Conservation (phyloP, 2,888 invertebrate genomes). For the Myopa tessellatipennis region DNA sequence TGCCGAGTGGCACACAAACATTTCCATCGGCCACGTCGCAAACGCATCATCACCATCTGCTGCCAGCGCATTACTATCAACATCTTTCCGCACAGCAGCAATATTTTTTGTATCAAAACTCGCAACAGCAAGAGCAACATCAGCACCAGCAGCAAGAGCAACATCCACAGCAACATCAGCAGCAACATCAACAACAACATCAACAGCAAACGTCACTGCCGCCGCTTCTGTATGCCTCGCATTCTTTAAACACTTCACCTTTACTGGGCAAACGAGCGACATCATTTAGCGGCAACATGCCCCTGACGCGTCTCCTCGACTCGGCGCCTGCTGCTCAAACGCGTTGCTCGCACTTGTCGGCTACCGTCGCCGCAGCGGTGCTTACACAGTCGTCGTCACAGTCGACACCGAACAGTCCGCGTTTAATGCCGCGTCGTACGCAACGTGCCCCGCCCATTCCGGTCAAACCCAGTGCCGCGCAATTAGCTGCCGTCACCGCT, state of each 20-base stretch:
- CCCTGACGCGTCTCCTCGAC: constrained; percentile 53
- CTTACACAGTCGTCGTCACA: constrained; percentile 58
- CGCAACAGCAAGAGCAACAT: constrained; percentile 47
- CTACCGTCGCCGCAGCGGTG: constrained; percentile 22
- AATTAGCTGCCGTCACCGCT: not conserved
- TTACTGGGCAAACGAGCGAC: constrained; percentile 64
- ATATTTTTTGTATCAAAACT: constrained; percentile 41
- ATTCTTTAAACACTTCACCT: constrained; percentile 63
- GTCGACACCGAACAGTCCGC: constrained; percentile 80
- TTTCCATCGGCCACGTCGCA: constrained; percentile 60
- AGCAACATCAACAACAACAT: constrained; percentile 47
- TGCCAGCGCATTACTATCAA: constrained; percentile 40
- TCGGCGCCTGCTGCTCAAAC: constrained; percentile 28
- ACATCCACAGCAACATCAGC: constrained; percentile 45
- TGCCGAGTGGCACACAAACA: constrained; percentile 53
- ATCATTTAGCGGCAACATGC: constrained; percentile 64
- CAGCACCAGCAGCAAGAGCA: constrained; percentile 40
- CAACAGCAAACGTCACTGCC: constrained; percentile 51
- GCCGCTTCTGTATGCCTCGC: constrained; percentile 52
- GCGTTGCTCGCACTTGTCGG: constrained; percentile 33
- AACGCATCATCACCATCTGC: constrained; percentile 47
- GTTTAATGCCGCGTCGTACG: constrained; percentile 74
- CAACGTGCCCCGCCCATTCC: constrained; percentile 68
- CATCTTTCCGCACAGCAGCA: constrained; percentile 43
- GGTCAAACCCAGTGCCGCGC: constrained; percentile 53